These are phyloP conservation scores for Loriculus beryllinus DNA, from an alignment of 2,797 vertebrate genomes.

Conservation along the genomic window DNA sequence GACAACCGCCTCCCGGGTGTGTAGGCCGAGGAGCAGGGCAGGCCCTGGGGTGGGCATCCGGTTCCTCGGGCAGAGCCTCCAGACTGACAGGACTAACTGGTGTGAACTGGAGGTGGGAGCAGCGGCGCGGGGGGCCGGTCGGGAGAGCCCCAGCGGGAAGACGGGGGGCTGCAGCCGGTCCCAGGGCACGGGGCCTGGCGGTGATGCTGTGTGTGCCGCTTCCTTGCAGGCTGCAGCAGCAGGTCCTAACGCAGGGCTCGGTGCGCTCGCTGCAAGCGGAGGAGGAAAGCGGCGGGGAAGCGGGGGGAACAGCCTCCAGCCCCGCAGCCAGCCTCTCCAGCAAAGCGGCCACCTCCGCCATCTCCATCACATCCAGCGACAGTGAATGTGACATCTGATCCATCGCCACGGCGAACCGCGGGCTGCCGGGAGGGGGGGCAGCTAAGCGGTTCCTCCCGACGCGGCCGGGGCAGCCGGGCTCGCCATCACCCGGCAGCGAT, in stretches of 20 bases:
- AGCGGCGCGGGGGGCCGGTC: rapidly evolving
- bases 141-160: no score
- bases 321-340: slow-evolving; percentile 94
- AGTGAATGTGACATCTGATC: slow-evolving; percentile 98
- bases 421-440: slow-evolving; percentile 68
- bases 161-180: background rate
- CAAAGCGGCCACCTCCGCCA: slow-evolving; percentile 94
- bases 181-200: background rate
- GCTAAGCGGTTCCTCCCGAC: slow-evolving; percentile 77
- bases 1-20: background rate
- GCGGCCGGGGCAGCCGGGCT: slow-evolving; percentile 65
- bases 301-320: slow-evolving; percentile 87
- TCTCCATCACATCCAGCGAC: slow-evolving; percentile 99
- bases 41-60: background rate
- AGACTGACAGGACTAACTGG: background rate
- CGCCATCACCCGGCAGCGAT: slow-evolving; percentile 40
- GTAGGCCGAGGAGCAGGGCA: background rate
- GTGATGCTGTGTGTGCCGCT: slow-evolving; percentile 40
- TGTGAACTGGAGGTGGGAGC: background rate
- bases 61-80: background rate
- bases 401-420: slow-evolving; percentile 71
- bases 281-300: slow-evolving; percentile 87
- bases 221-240: slow-evolving; percentile 91
- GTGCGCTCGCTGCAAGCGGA: slow-evolving; percentile 89
- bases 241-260: slow-evolving; percentile 90